phyloP scores from a whole-genome alignment of 2,797 vertebrate genomes.

The Falco naumanni region DNA sequence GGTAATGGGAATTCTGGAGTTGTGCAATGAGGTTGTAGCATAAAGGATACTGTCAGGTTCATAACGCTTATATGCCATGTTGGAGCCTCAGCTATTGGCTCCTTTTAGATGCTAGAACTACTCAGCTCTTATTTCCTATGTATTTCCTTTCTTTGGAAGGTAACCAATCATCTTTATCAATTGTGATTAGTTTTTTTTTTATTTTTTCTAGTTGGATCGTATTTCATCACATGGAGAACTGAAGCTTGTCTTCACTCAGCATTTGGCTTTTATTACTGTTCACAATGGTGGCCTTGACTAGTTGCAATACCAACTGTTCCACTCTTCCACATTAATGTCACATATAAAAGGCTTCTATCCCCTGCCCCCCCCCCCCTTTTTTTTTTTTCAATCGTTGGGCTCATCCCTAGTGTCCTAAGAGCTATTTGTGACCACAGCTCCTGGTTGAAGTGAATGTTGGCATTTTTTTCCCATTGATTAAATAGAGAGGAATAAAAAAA shows the following conservation, averaged over 20 bases:
- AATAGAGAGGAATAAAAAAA: background rate
- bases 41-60: background rate
- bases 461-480: background rate
- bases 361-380: rapidly evolving
- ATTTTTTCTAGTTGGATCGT: background rate
- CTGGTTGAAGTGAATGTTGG: background rate
- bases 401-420: background rate
- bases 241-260: background rate
- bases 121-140: background rate
- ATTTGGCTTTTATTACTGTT: background rate
- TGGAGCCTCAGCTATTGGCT: background rate
- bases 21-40: background rate
- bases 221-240: background rate
- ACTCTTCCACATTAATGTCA: background rate
- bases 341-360: background rate
- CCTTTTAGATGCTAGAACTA: background rate
- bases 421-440: background rate
- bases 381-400: background rate
- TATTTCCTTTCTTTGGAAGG: background rate
- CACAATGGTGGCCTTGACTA: background rate
- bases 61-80: rapidly evolving
- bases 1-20: background rate
- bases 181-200: background rate
- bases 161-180: background rate
- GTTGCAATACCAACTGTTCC: background rate